These are phyloP conservation scores for Gopherus flavomarginatus DNA, from an alignment of 2,113 vertebrate species.

Conservation along the genomic window DNA sequence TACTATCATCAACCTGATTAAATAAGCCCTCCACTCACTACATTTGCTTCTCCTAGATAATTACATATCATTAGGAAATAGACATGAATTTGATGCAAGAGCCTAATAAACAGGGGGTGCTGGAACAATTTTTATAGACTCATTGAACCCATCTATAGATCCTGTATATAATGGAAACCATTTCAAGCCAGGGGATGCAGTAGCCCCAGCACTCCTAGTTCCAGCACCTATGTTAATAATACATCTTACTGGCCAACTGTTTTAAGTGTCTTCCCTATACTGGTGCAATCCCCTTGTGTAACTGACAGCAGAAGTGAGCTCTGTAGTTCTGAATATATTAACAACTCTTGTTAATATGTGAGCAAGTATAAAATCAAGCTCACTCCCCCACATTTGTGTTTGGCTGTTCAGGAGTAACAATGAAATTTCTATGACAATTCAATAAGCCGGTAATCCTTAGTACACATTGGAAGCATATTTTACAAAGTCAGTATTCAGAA, in stretches of 20 bases:
- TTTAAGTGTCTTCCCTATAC: background rate
- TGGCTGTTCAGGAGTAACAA: background rate
- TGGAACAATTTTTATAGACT: too few relatives aligned
- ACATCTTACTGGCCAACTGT: background rate
- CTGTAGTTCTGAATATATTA: background rate
- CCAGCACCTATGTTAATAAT: background rate
- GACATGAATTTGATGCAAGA: too few relatives aligned
- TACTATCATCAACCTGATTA: background rate
- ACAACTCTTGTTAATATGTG: background rate
- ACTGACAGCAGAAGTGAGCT: background rate
- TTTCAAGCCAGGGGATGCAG: too few relatives aligned
- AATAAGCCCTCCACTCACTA: background rate
- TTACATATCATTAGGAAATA: background rate
- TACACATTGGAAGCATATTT: background rate
- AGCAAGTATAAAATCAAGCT: background rate
- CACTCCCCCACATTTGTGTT: background rate
- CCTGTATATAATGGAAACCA: too few relatives aligned
- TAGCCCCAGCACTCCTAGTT: too few relatives aligned
- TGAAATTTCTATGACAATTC: background rate
- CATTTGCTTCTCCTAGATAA: background rate
- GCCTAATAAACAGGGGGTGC: too few relatives aligned
- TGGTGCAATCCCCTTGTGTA: background rate
- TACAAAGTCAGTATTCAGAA: background rate
- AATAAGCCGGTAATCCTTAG: background rate
- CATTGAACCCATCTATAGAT: too few relatives aligned